A percentile compares a stretch with the other conserved stretches of the same genome.
Conservation (phyloP, 2,113 vertebrate genomes). For the Ascaphus truei region DNA sequence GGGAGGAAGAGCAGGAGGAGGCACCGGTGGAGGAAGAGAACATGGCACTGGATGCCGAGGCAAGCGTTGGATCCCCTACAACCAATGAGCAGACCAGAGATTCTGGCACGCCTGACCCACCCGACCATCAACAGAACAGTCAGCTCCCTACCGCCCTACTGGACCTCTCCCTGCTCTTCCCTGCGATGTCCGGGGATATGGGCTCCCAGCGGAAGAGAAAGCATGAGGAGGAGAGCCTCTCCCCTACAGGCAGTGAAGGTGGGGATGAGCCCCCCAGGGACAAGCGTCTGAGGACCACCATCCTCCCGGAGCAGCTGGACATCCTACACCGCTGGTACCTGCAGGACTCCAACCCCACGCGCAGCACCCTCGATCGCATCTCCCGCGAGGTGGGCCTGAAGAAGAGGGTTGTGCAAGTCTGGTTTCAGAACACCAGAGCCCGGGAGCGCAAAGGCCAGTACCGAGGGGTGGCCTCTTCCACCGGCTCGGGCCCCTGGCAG, state of each 20-base stretch:
- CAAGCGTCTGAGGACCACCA: conserved; percentile 81
- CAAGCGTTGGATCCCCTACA: neutral
- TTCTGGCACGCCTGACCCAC: neutral
- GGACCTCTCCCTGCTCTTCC: conserved; percentile 46
- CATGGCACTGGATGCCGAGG: neutral
- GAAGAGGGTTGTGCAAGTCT: conserved; percentile 89
- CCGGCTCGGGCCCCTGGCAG: neutral
- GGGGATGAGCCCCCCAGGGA: conserved; percentile 52
- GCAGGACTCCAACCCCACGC: conserved; percentile 85
- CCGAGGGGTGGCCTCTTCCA: conserved; percentile 61
- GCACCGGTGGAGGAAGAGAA: conserved; percentile 31
- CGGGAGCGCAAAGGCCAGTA: conserved; percentile 86
- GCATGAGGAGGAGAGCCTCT: conserved; percentile 54
- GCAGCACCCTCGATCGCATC: conserved; percentile 87
- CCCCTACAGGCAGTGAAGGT: conserved; percentile 51
- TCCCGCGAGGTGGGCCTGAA: conserved; percentile 85
- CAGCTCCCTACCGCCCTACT: conserved; percentile 15
- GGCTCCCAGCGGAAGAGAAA: conserved; percentile 49
- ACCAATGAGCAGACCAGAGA: neutral
- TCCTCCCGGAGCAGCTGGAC: conserved; percentile 85
- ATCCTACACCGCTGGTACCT: conserved; percentile 87
- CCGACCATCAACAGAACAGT: conserved; percentile 10
- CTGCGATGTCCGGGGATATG: conserved; percentile 40
- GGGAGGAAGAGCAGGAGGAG: conserved; percentile 32
- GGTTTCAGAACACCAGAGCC: conserved; percentile 92